phyloP scores from a whole-genome alignment of 2,888 invertebrate genomes.

The Sepiola atlantica region DNA sequence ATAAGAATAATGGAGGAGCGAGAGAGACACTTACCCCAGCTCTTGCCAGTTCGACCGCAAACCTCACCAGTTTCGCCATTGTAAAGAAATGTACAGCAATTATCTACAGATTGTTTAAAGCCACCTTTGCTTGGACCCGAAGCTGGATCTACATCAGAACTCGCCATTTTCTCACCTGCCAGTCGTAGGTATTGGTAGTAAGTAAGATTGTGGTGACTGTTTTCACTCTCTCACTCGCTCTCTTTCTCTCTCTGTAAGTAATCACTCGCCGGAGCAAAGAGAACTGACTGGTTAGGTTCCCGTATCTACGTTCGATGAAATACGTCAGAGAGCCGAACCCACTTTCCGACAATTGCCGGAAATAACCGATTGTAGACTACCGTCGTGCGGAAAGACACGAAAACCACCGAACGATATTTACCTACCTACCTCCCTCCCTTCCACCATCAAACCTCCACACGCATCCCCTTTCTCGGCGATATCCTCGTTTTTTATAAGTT shows the following conservation, averaged over 20 bases:
- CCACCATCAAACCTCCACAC: too few species aligned
- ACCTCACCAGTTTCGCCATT: slow-evolving; percentile 50
- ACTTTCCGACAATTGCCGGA: background rate
- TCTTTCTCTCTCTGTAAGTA: background rate
- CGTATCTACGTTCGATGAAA: background rate
- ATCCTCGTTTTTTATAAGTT: background rate
- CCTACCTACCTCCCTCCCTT: background rate
- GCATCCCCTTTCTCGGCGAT: background rate
- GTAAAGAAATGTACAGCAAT: slow-evolving; percentile 49
- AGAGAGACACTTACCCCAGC: slow-evolving; percentile 53
- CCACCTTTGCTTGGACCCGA: slow-evolving; percentile 44
- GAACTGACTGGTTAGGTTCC: background rate
- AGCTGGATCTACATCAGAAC: slow-evolving; percentile 45
- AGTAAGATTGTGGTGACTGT: background rate
- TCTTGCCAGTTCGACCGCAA: slow-evolving; percentile 54
- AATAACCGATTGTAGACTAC: background rate
- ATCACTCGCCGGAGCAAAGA: background rate
- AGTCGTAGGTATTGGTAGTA: background rate
- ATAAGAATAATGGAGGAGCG: background rate
- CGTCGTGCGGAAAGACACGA: background rate
- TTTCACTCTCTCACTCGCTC: background rate
- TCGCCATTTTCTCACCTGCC: slow-evolving; percentile 34
- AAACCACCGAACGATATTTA: background rate
- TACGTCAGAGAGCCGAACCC: background rate
- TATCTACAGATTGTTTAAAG: slow-evolving; percentile 37